These are phyloP conservation scores for Falco naumanni DNA, from an alignment of 2,797 vertebrate species.

Conservation along the genomic window DNA sequence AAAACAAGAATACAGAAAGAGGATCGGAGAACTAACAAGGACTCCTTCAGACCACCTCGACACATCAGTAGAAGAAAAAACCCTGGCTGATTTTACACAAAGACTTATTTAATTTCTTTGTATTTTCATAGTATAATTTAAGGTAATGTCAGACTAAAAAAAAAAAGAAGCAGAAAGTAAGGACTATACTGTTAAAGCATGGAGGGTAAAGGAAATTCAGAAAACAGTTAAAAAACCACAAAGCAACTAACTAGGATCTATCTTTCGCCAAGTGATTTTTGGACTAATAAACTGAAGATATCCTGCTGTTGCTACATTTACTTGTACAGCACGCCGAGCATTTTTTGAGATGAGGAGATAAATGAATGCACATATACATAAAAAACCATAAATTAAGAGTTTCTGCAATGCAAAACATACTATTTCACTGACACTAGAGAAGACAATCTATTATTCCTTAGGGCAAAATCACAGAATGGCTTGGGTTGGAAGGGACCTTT, in stretches of 20 bases:
- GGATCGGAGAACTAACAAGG: neutral
- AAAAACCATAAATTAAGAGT: neutral
- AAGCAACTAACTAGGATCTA: neutral
- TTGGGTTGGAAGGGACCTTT: neutral
- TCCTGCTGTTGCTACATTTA: neutral
- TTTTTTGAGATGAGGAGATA: neutral
- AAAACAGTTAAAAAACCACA: neutral
- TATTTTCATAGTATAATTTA: neutral
- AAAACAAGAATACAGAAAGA: neutral
- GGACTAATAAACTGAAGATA: neutral
- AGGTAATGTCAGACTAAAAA: neutral
- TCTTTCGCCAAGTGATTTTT: neutral
- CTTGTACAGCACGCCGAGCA: neutral
- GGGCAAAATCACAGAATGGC: neutral
- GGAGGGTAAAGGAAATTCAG: neutral
- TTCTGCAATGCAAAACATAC: neutral
- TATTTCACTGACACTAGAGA: neutral
- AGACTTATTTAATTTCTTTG: neutral
- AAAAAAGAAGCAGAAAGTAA: neutral
- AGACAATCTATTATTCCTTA: neutral
- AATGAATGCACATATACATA: neutral
- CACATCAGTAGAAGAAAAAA: neutral
- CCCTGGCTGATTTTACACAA: neutral
- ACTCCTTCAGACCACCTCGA: neutral
- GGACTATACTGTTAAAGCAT: neutral